Percentiles rank a stretch among this genome's conserved stretches.
These are phyloP conservation scores for Polypterus senegalus DNA, from an alignment of 2,113 vertebrate species.

Conservation along the genomic window DNA sequence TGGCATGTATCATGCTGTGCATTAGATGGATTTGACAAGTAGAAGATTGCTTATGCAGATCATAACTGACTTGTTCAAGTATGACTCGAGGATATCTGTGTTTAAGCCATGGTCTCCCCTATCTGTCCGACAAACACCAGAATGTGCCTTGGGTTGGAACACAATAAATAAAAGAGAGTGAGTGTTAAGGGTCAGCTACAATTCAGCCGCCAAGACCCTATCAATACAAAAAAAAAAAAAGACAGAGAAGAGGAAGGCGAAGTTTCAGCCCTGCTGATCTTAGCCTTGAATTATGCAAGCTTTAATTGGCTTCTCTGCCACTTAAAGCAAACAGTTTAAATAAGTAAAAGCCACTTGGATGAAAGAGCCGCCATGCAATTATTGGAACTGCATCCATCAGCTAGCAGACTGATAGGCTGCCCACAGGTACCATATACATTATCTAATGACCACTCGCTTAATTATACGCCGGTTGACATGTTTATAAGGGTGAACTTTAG, in stretches of 20 bases:
- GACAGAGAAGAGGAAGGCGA: constrained; percentile 3
- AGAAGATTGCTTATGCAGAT: too few relatives aligned
- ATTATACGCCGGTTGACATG: constrained; percentile 83
- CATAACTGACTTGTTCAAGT: too few relatives aligned
- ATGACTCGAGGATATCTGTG: too few relatives aligned
- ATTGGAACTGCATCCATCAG: constrained; percentile 61
- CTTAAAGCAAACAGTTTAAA: constrained; percentile 64
- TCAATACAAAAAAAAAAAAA: constrained; percentile 19
- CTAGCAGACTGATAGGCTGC: constrained; percentile 58
- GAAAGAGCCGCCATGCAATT: constrained; percentile 51
- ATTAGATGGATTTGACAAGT: too few relatives aligned
- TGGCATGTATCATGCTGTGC: too few relatives aligned
- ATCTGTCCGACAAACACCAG: too few relatives aligned
- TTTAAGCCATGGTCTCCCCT: too few relatives aligned
- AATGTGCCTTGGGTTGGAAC: too few relatives aligned
- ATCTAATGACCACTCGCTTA: constrained; percentile 81
- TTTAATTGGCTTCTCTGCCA: constrained; percentile 53
- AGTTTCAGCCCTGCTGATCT: constrained; percentile 10
- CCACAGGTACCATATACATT: constrained; percentile 69
- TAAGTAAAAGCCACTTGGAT: constrained; percentile 57
- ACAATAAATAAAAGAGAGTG: too few relatives aligned
- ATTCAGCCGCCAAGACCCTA: constrained; percentile 18
- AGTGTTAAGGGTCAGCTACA: background rate
- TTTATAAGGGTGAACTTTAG: constrained; percentile 99
- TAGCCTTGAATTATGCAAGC: constrained; percentile 47